Base-by-base conservation (phyloP, 1,140 invertebrate species). In the Saccostrea echinata region DNA sequence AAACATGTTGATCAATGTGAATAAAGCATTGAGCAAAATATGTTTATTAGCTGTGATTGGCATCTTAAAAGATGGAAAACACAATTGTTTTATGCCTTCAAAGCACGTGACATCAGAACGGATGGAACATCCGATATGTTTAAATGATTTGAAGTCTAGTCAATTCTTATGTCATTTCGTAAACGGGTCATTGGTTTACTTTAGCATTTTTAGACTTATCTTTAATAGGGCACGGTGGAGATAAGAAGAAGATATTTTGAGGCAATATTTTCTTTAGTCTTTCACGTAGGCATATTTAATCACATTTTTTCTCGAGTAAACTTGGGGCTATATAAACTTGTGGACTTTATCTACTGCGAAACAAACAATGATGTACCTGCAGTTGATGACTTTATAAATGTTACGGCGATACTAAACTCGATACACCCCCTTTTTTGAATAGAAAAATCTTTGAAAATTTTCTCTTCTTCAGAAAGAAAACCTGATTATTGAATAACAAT, bases 1-100 rank as follows among this genome's bases (percentile, higher is more conserved):
- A 76, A 76, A 76, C 68, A 76, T 76, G 68, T 76, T 76, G 68
- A 76, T n/a, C n/a, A n/a, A n/a, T 76, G 68, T 30, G 27, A 33
- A 76, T 16, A 33, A 30, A 71, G 6, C 13, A 33, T 18, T 33
- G 16, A 30, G 11, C 68, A 76, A 76, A 64, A 76, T 76, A 76
- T 76, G 16, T 76, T 76, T 61, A 61, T 61, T 13, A 30, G 27
- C 11, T 30, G 33, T 76, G 68, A 76, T 76, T 30, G 27, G 13
- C 27, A 76, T 76, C 68, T 16, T 30, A 76, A 30, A 13, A 30
- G 24, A 76, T 61, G 55, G 55, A 61, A 61, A 61, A 61, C n/a
- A 61, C 18, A 21, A 61, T 33, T 76, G 68, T 76, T 33, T 76
- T 13, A 30, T 30, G 11, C 16, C 6, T 8, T 76, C 27, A 76